phyloP scores from a whole-genome alignment of 2,113 vertebrate species.

The Isurus oxyrinchus region DNA sequence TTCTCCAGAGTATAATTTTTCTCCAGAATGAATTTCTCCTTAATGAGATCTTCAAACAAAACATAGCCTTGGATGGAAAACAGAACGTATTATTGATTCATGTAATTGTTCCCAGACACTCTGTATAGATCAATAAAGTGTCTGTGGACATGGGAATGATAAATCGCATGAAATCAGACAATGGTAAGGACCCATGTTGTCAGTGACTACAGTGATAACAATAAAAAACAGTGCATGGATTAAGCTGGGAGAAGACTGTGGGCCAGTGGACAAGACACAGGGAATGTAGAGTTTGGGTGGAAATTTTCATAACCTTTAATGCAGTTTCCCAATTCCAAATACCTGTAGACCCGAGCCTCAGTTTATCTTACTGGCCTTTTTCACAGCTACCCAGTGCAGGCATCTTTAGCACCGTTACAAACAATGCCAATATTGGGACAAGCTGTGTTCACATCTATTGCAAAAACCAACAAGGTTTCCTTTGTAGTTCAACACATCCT shows the following conservation, averaged over 20 bases:
- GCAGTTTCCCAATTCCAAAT: not conserved
- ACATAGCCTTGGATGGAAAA: not conserved
- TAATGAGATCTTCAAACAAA: not conserved
- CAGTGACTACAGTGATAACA: not conserved
- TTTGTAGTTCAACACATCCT: not conserved
- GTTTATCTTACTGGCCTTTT: not conserved
- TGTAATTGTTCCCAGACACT: not conserved
- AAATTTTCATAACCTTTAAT: not conserved
- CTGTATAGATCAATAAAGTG: not conserved
- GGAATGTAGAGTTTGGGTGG: not conserved
- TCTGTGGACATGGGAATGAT: not conserved
- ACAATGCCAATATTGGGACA: not conserved
- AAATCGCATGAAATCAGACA: not conserved
- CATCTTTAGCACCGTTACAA: not conserved
- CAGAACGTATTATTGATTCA: not conserved
- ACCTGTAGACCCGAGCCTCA: not conserved
- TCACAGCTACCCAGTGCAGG: not conserved
- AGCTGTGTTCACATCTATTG: not conserved
- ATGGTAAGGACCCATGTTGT: not conserved
- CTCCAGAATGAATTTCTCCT: not conserved
- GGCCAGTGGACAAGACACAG: not conserved
- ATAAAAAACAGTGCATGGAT: not conserved
- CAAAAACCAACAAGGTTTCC: not conserved
- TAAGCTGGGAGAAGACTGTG: not conserved
- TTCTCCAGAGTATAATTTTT: not conserved